Percentiles rank a stretch among this genome's conserved stretches.
Conservation (phyloP, 1,140 invertebrate genomes). For the Penaeus vannamei region DNA sequence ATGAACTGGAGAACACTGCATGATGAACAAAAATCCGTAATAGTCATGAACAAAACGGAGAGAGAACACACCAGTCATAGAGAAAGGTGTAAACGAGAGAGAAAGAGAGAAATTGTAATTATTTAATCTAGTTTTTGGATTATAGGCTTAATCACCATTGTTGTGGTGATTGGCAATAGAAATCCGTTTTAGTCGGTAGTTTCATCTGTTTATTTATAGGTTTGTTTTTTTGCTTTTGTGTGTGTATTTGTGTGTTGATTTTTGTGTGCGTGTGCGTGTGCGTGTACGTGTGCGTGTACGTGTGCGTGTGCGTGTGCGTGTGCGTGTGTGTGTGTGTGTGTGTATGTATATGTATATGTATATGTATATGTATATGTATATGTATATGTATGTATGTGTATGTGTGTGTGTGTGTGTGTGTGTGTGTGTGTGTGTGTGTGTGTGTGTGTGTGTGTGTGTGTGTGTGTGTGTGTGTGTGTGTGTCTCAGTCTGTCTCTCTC, state of each 20-base stretch:
- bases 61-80: no score
- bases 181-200: no score
- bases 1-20: no score
- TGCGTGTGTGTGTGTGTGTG: conserved; percentile 11
- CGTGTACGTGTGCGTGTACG: neutral
- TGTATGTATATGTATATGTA: conserved; percentile 13
- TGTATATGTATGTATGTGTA: conserved; percentile 12
- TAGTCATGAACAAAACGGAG: no score
- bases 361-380: conserved; percentile 13
- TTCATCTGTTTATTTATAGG: no score
- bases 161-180: no score
- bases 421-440: conserved; percentile 11
- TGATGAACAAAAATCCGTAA: no score
- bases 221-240: neutral
- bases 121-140: no score
- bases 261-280: neutral
- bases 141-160: no score
- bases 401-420: conserved; percentile 11
- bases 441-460: conserved; percentile 11
- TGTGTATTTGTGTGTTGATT: neutral
- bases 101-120: no score
- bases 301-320: neutral
- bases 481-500: neutral
- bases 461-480: conserved; percentile 11
- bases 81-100: no score